These are phyloP conservation scores for Erythrocercus mccallii DNA, from an alignment of 2,113 vertebrate genomes.

Conservation along the genomic window DNA sequence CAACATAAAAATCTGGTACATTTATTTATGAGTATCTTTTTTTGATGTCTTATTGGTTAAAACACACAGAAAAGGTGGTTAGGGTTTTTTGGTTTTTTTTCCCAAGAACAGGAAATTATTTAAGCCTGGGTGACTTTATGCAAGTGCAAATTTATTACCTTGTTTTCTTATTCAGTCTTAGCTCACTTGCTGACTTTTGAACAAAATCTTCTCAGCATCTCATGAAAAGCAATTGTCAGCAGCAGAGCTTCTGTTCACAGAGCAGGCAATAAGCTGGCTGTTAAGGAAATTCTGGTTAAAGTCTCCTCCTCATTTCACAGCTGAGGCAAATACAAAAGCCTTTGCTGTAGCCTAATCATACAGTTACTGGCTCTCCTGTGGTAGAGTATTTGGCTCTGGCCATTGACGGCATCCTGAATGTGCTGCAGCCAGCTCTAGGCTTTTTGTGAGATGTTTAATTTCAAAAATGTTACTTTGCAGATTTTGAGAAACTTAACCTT, in stretches of 20 bases:
- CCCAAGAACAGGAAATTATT: background rate
- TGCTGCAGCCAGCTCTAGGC: background rate
- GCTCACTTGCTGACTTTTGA: background rate
- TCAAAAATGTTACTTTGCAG: background rate
- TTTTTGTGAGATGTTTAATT: background rate
- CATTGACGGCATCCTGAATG: background rate
- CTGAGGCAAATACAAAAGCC: background rate
- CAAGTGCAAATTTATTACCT: background rate
- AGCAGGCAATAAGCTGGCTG: background rate
- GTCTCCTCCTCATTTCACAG: background rate
- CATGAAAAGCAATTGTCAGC: background rate
- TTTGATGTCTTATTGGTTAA: background rate
- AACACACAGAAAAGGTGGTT: background rate
- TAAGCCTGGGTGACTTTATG: background rate
- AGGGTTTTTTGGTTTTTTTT: accelerated
- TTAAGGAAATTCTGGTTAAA: background rate
- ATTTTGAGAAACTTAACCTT: background rate
- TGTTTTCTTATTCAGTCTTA: background rate
- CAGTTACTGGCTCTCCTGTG: background rate
- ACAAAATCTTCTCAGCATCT: background rate
- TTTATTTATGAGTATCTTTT: background rate
- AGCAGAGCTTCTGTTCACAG: background rate
- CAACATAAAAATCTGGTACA: background rate
- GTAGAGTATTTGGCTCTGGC: background rate
- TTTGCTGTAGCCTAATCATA: background rate